A percentile compares a stretch with the other conserved stretches of the same genome.
Evolutionary conservation across 2,113 vertebrate species (phyloP).

Genomic region (Corythaeola cristata): DNA sequence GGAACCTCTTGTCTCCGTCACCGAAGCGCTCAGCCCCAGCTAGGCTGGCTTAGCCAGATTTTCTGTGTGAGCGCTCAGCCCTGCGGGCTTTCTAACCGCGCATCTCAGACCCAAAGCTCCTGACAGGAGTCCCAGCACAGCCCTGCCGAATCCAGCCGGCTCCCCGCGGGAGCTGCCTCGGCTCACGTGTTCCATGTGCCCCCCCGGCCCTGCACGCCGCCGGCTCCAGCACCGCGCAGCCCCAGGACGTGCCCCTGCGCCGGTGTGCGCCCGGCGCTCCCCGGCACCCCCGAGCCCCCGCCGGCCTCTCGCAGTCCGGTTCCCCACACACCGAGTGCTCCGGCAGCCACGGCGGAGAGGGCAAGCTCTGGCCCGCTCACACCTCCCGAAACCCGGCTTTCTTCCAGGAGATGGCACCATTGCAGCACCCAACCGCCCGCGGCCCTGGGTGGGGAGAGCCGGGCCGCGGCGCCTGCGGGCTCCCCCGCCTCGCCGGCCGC

Average conservation of each 20-base stretch:
- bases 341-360: background rate
- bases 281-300: background rate
- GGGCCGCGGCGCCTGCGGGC: background rate
- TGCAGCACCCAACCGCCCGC: background rate
- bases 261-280: background rate
- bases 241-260: background rate
- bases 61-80: accelerated
- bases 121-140: accelerated
- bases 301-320: background rate
- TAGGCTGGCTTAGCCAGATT: background rate
- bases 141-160: background rate
- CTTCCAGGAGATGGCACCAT: constrained; percentile 60
- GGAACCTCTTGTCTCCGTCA: accelerated
- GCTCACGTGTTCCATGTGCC: accelerated
- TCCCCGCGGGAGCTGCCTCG: background rate
- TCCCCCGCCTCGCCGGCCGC: background rate
- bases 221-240: background rate
- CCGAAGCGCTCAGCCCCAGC: background rate
- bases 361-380: accelerated
- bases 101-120: background rate
- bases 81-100: accelerated
- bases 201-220: accelerated
- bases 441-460: background rate
- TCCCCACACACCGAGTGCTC: background rate
- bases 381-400: accelerated